phyloP scores from a whole-genome alignment of 1,140 invertebrate species.

The Psilanteris sp. region DNA sequence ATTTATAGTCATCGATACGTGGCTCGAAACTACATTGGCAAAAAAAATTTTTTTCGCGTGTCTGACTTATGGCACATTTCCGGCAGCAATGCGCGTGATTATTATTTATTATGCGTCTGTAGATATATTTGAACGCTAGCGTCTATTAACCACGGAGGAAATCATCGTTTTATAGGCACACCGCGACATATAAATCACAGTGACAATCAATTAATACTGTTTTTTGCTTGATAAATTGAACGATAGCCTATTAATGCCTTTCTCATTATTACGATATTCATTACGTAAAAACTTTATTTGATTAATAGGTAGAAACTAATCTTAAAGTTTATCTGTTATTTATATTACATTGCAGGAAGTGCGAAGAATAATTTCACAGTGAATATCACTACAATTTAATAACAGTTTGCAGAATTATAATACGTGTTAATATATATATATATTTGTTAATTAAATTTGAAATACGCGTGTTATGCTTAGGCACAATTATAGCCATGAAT shows the following conservation, averaged over 20 bases:
- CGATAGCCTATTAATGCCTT: slow-evolving; percentile 22
- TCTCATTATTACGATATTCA: slow-evolving; percentile 5
- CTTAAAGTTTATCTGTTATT: neutral
- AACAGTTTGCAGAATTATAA: too few relatives aligned
- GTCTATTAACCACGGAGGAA: slow-evolving; percentile 38
- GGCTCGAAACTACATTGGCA: slow-evolving; percentile 14
- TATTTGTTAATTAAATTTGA: too few relatives aligned
- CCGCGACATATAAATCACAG: slow-evolving; percentile 45
- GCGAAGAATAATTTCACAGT: too few relatives aligned
- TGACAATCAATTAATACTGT: slow-evolving; percentile 51
- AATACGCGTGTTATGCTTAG: too few relatives aligned
- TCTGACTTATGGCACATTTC: slow-evolving; percentile 43
- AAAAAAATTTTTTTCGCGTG: slow-evolving; percentile 38
- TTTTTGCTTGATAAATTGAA: slow-evolving; percentile 29
- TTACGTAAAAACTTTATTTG: slow-evolving; percentile 1
- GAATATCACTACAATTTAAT: too few relatives aligned
- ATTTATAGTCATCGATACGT: slow-evolving; percentile 50
- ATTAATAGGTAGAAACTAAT: slow-evolving; percentile 15
- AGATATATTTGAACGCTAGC: slow-evolving; percentile 27
- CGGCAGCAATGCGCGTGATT: slow-evolving; percentile 50
- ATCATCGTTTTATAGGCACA: slow-evolving; percentile 29
- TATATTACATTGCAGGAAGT: neutral
- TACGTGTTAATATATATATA: too few relatives aligned
- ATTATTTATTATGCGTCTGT: slow-evolving; percentile 45
- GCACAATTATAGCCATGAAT: too few relatives aligned